These are phyloP conservation scores for Araneus ventricosus DNA, from an alignment of 1,140 invertebrate species.

Conservation along the genomic window DNA sequence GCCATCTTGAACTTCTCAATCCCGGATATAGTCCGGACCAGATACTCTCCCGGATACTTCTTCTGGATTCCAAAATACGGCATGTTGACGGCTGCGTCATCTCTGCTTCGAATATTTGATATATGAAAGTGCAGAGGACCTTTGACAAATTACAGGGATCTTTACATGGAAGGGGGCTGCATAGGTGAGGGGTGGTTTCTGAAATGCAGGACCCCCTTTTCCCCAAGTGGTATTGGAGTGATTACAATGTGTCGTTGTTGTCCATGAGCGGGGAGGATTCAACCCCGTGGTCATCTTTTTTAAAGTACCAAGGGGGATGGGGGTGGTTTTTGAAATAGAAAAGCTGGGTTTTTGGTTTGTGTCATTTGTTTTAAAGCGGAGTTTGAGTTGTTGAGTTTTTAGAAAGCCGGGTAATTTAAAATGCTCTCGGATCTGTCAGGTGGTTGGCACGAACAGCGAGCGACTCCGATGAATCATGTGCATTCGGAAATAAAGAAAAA, in stretches of 20 bases:
- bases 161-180: background rate
- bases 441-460: background rate
- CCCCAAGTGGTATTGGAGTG: background rate
- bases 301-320: background rate
- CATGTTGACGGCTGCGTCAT: conserved; percentile 5
- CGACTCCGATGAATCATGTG: background rate
- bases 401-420: conserved; percentile 24
- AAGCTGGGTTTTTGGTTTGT: background rate
- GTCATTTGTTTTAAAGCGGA: conserved; percentile 49
- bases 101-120: background rate
- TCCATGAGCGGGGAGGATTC: background rate
- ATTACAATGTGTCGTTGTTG: conserved; percentile 7
- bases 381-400: conserved; percentile 14
- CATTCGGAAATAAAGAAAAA: background rate
- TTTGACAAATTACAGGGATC: conserved; percentile 56
- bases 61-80: background rate
- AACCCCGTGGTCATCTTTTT: background rate
- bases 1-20: conserved; percentile 15
- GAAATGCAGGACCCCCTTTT: background rate
- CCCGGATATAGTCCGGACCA: background rate
- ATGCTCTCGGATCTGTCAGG: background rate
- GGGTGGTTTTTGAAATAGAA: conserved; percentile 4
- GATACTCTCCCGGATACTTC: background rate
- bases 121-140: background rate
- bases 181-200: background rate